Conservation (phyloP, 2,888 invertebrate species). For the Yponomeuta cagnagella region DNA sequence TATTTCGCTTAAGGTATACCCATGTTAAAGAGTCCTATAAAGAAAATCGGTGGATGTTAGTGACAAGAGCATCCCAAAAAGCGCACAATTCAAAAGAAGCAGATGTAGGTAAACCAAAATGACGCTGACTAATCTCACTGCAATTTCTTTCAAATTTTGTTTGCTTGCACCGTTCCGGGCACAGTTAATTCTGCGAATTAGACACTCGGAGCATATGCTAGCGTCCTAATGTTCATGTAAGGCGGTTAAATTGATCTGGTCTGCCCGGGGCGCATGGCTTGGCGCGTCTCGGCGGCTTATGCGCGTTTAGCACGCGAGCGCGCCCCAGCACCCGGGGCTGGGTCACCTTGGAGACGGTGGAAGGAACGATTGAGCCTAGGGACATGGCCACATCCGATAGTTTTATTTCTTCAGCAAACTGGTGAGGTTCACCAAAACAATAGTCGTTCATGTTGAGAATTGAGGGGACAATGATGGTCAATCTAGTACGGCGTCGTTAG, state of each 20-base stretch:
- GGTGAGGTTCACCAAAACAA: too few species aligned
- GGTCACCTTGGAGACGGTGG: background rate
- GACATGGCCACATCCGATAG: too few species aligned
- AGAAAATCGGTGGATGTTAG: too few species aligned
- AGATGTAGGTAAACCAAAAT: background rate
- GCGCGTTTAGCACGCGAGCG: constrained; percentile 18
- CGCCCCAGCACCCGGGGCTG: constrained; percentile 7
- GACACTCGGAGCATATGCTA: background rate
- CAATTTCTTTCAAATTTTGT: background rate
- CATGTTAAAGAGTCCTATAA: too few species aligned
- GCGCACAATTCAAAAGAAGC: background rate
- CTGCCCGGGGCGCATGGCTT: background rate
- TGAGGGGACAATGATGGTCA: too few species aligned
- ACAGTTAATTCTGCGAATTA: constrained; percentile 3
- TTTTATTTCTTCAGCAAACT: too few species aligned
- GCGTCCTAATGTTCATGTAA: constrained; percentile 14
- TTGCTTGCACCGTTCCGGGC: background rate
- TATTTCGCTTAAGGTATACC: too few species aligned
- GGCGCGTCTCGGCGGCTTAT: constrained; percentile 17
- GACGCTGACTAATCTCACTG: background rate
- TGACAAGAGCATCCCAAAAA: background rate
- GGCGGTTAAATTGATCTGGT: constrained; percentile 9
- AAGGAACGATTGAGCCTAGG: background rate
- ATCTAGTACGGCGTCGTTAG: too few species aligned
- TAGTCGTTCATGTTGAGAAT: too few species aligned